Percentiles rank a stretch among this genome's conserved stretches.
These are phyloP conservation scores for Pimephales promelas DNA, from an alignment of 2,113 vertebrate species.

Conservation along the genomic window DNA sequence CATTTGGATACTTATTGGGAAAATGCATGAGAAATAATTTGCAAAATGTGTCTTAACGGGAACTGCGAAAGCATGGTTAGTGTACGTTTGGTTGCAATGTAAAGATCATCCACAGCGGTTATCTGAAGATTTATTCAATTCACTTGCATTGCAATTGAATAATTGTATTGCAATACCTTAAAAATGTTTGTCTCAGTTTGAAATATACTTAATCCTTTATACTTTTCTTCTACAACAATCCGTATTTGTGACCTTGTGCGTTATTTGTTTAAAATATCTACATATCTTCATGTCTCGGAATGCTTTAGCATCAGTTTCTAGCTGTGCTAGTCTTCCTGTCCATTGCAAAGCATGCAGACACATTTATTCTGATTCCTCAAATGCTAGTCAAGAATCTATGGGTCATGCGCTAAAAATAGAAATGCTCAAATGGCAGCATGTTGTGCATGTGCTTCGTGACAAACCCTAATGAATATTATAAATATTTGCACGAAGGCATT, in stretches of 20 bases:
- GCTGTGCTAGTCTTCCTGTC: background rate
- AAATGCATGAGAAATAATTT: background rate
- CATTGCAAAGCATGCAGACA: background rate
- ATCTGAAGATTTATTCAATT: background rate
- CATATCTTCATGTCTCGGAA: background rate
- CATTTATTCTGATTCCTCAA: background rate
- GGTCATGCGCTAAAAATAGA: background rate
- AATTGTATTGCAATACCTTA: background rate
- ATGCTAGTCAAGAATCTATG: background rate
- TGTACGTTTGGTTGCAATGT: background rate
- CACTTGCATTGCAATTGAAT: too few species aligned
- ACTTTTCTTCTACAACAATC: background rate
- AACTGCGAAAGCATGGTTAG: background rate
- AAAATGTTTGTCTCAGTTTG: background rate
- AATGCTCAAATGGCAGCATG: background rate
- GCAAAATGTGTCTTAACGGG: background rate
- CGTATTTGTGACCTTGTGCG: background rate
- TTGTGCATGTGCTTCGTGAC: background rate
- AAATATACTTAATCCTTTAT: background rate
- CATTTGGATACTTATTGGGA: background rate
- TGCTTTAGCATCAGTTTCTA: background rate
- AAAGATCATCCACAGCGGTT: background rate
- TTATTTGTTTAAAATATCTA: background rate
- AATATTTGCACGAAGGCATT: background rate
- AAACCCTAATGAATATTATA: background rate